These are phyloP conservation scores for Thymelicus acteon DNA, from an alignment of 2,888 invertebrate genomes.

Conservation along the genomic window DNA sequence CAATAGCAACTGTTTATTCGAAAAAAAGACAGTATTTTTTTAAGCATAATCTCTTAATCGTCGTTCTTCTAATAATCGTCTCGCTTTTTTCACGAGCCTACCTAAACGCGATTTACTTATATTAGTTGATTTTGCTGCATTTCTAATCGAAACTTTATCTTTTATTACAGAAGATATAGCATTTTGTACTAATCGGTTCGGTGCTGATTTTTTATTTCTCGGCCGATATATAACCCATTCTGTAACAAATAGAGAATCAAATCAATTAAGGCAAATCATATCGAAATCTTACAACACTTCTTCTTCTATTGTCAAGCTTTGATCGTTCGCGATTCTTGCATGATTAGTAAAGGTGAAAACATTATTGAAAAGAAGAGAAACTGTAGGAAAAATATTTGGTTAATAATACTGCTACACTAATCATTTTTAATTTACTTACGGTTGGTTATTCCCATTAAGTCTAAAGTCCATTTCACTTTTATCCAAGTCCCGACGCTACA, in stretches of 20 bases:
- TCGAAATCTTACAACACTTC: background rate
- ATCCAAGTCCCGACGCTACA: slow-evolving; percentile 43
- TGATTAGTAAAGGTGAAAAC: too few relatives aligned
- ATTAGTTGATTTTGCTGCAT: slow-evolving; percentile 10
- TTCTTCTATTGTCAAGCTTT: background rate
- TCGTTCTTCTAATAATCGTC: background rate
- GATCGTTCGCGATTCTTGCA: too few relatives aligned
- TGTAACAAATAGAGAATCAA: slow-evolving; percentile 4
- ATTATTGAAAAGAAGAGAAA: too few relatives aligned
- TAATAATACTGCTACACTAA: too few relatives aligned
- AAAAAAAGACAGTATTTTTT: too few relatives aligned
- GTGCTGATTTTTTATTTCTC: background rate
- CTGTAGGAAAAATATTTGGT: too few relatives aligned
- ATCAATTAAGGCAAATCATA: background rate
- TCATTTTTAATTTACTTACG: too few relatives aligned
- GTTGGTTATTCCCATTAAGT: too few relatives aligned
- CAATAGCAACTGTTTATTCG: too few relatives aligned
- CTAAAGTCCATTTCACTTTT: slow-evolving; percentile 33
- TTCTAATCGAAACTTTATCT: slow-evolving; percentile 18
- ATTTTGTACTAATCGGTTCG: background rate
- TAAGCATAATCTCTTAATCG: background rate
- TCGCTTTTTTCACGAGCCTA: slow-evolving; percentile 18
- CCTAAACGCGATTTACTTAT: slow-evolving; percentile 18
- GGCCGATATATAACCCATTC: slow-evolving; percentile 6
- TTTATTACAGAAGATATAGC: slow-evolving; percentile 9